phyloP scores from a whole-genome alignment of 2,888 invertebrate species.

The Cephus pygmeus region DNA sequence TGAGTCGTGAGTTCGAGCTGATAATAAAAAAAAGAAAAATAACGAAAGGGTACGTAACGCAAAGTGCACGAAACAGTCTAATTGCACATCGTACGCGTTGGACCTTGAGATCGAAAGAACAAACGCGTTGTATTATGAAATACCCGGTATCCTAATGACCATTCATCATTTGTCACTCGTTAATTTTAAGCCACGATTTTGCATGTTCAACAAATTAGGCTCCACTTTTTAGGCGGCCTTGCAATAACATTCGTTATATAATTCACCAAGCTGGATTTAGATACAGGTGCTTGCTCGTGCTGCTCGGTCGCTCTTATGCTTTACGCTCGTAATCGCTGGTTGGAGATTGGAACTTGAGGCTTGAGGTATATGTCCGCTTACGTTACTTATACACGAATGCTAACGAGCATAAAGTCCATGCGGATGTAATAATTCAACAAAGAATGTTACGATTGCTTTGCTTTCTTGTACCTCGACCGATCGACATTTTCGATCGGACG shows the following conservation, averaged over 20 bases:
- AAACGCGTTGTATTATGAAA: conserved; percentile 27
- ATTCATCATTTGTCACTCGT: conserved; percentile 33
- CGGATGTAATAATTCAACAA: not conserved
- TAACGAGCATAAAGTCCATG: not conserved
- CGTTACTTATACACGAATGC: not conserved
- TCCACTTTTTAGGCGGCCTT: conserved; percentile 14
- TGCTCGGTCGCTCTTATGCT: not conserved
- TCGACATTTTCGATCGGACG: not conserved
- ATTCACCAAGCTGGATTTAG: conserved; percentile 8
- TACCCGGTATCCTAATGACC: conserved; percentile 29
- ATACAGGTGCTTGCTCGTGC: not conserved
- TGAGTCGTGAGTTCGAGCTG: not conserved
- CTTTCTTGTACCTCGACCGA: not conserved
- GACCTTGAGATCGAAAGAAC: not conserved
- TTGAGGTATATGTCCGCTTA: not conserved
- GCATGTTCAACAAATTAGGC: conserved; percentile 23
- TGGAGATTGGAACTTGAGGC: not conserved
- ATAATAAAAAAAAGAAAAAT: not conserved
- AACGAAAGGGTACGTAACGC: not conserved
- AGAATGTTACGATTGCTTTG: not conserved
- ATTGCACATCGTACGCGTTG: not conserved
- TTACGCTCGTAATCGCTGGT: not conserved
- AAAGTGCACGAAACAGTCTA: not conserved
- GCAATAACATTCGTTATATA: conserved; percentile 18
- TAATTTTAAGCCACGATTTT: conserved; percentile 21